Evolutionary conservation across 2,113 vertebrate genomes (phyloP).

Genomic region (Mixornis gularis): DNA sequence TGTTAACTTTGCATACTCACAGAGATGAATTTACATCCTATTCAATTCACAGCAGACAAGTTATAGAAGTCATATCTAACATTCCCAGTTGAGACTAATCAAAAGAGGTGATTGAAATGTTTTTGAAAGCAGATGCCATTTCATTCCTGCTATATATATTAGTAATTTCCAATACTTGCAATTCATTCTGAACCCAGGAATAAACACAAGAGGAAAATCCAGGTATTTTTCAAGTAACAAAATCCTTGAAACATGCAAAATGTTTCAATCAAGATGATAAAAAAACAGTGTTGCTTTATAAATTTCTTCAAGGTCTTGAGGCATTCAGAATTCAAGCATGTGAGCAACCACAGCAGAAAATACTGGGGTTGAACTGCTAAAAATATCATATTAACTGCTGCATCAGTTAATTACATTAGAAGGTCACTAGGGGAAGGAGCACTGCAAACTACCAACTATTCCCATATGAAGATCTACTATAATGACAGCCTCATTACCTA

Average conservation of each 20-base stretch:
- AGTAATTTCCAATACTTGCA: neutral
- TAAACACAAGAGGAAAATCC: neutral
- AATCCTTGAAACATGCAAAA: neutral
- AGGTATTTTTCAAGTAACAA: neutral
- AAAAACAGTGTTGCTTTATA: neutral
- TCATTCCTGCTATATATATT: neutral
- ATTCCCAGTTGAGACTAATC: neutral
- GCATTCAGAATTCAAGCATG: neutral
- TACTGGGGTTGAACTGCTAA: neutral
- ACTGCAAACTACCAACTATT: neutral
- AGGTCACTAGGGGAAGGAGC: neutral
- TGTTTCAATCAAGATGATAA: neutral
- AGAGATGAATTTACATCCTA: neutral
- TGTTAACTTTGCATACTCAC: neutral
- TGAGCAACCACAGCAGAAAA: neutral
- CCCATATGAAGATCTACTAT: neutral
- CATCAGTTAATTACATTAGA: neutral
- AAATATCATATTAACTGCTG: neutral
- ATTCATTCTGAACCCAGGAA: neutral
- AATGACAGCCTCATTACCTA: neutral
- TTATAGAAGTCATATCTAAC: neutral
- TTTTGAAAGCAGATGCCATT: neutral
- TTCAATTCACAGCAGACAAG: neutral
- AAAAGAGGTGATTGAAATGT: neutral
- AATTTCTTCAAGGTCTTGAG: neutral